Percentiles rank a stretch among this genome's conserved stretches.
These are phyloP conservation scores for Sebastes nivosus DNA, from an alignment of 2,797 vertebrate species.

Conservation along the genomic window DNA sequence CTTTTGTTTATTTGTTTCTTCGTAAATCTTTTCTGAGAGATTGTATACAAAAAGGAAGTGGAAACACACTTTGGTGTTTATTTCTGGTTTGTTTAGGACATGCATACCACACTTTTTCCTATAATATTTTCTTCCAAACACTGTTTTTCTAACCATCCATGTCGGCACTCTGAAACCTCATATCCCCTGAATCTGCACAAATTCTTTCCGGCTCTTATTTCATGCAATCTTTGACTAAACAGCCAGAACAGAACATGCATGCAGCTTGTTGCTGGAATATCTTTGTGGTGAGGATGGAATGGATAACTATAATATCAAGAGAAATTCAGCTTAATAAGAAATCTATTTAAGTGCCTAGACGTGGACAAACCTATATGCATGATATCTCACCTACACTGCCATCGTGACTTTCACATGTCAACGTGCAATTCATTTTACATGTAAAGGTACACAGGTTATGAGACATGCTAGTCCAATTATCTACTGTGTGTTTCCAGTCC, in stretches of 20 bases:
- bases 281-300: slow-evolving; percentile 2
- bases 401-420: neutral
- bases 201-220: neutral
- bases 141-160: slow-evolving; percentile 40
- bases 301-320: neutral
- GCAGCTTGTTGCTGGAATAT: neutral
- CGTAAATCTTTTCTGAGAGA: slow-evolving; percentile 14
- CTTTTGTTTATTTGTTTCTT: slow-evolving; percentile 40
- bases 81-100: slow-evolving; percentile 50
- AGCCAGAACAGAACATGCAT: neutral
- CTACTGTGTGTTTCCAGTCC: slow-evolving; percentile 51
- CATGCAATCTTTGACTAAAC: slow-evolving; percentile 11
- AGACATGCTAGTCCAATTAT: slow-evolving; percentile 6
- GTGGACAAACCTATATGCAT: neutral
- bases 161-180: slow-evolving; percentile 16
- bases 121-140: slow-evolving; percentile 40
- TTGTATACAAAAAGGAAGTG: slow-evolving; percentile 46
- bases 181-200: neutral
- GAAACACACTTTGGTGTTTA: slow-evolving; percentile 52
- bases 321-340: neutral
- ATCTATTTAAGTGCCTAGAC: neutral
- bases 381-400: neutral
- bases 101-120: slow-evolving; percentile 40
- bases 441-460: neutral
- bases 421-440: neutral